These are phyloP conservation scores for Phainopepla nitens DNA, from an alignment of 2,113 vertebrate species.

Conservation along the genomic window DNA sequence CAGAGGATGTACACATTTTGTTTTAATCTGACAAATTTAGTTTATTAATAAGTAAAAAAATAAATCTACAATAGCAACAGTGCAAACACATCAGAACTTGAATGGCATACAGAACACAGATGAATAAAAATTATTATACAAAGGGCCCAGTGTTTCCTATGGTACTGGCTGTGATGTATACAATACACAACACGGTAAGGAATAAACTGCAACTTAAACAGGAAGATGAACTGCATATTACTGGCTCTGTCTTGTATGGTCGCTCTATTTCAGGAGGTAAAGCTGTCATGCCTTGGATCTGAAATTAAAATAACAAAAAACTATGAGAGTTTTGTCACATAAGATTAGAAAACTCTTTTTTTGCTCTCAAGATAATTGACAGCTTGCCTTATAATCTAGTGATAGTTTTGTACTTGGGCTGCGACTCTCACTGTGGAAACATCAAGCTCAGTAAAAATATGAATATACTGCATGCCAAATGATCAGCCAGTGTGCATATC, in stretches of 20 bases:
- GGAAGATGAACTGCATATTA: slow-evolving; percentile 57
- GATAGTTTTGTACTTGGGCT: not conserved
- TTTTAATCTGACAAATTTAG: slow-evolving; percentile 32
- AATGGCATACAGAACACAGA: not conserved
- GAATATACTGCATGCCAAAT: not conserved
- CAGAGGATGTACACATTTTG: slow-evolving; percentile 5
- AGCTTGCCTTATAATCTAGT: not conserved
- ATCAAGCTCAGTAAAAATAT: not conserved
- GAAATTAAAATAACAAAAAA: slow-evolving; percentile 16
- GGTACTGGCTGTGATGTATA: not conserved
- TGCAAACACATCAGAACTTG: slow-evolving; percentile 61
- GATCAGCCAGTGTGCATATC: not conserved
- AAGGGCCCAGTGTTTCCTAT: not conserved
- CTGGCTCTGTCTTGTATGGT: slow-evolving; percentile 61
- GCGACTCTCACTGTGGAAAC: not conserved
- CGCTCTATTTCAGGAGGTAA: slow-evolving; percentile 70
- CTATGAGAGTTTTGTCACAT: not conserved
- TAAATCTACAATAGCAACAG: slow-evolving; percentile 70
- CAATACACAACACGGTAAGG: not conserved
- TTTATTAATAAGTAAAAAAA: slow-evolving; percentile 72
- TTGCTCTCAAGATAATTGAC: not conserved
- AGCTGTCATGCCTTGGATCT: slow-evolving; percentile 80
- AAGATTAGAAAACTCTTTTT: not conserved
- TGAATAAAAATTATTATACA: not conserved
- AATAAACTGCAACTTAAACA: not conserved